Conservation (phyloP, 2,797 vertebrate genomes). For the Clarias laeviceps region DNA sequence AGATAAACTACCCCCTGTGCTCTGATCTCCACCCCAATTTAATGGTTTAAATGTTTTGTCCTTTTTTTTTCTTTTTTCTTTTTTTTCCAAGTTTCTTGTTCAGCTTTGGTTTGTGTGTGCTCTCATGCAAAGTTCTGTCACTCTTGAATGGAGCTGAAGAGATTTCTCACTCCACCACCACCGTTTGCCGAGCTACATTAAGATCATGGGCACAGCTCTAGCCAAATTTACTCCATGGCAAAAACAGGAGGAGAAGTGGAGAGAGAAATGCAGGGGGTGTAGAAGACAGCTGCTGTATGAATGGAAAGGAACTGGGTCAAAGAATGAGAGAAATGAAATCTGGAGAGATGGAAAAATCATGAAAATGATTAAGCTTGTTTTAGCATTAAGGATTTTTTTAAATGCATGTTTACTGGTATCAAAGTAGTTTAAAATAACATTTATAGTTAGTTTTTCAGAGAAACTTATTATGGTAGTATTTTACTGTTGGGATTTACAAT, state of each 20-base stretch:
- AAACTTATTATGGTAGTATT: not conserved
- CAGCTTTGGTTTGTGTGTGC: conserved; percentile 3
- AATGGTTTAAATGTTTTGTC: not conserved
- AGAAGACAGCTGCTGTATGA: conserved; percentile 41
- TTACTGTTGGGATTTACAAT: not conserved
- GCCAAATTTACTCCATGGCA: conserved; percentile 68
- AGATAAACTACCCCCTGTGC: not conserved
- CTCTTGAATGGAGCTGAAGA: conserved; percentile 65
- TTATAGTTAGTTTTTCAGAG: too few relatives aligned
- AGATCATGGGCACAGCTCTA: conserved; percentile 58
- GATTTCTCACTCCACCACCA: conserved; percentile 66
- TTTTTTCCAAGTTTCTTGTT: not conserved
- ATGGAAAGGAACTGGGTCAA: not conserved
- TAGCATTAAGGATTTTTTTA: not conserved
- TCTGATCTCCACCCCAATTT: not conserved
- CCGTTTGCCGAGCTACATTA: conserved; percentile 73
- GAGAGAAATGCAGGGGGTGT: conserved; percentile 56
- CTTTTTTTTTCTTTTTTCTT: too few relatives aligned
- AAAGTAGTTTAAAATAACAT: not conserved
- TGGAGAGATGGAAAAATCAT: not conserved
- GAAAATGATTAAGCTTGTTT: not conserved
- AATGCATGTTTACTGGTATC: not conserved
- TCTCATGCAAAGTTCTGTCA: conserved; percentile 63
- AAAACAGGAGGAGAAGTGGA: conserved; percentile 61
- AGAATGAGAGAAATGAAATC: not conserved